phyloP scores from a whole-genome alignment of 2,888 invertebrate genomes.

The Drosophila merina region DNA sequence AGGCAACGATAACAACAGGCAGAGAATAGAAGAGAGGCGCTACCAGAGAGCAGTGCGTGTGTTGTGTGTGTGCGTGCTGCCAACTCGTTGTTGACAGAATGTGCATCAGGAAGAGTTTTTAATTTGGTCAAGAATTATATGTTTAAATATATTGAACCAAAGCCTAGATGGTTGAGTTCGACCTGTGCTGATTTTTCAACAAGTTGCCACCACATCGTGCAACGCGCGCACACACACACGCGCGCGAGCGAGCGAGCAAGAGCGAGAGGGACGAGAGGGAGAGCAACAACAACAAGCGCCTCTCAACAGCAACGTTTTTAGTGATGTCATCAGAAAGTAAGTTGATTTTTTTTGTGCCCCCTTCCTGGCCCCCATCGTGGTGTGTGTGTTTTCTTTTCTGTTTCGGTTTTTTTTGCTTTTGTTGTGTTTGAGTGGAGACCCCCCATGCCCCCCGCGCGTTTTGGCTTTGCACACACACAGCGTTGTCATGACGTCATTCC shows the following conservation, averaged over 20 bases:
- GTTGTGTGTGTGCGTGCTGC: slow-evolving; percentile 70
- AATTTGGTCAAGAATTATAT: neutral
- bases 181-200: slow-evolving; percentile 59
- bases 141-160: neutral
- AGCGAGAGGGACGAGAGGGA: slow-evolving; percentile 34
- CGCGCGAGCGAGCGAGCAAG: slow-evolving; percentile 32
- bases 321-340: slow-evolving; percentile 80
- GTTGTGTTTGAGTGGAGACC: slow-evolving; percentile 3
- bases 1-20: slow-evolving; percentile 63
- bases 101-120: neutral
- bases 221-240: slow-evolving; percentile 54
- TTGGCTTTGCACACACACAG: slow-evolving; percentile 48
- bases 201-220: slow-evolving; percentile 77
- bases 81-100: slow-evolving; percentile 41
- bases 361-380: slow-evolving; percentile 2
- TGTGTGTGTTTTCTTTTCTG: slow-evolving; percentile 18
- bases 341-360: slow-evolving; percentile 53
- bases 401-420: slow-evolving; percentile 19
- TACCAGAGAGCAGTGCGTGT: slow-evolving; percentile 46
- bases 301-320: slow-evolving; percentile 69
- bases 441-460: slow-evolving; percentile 1
- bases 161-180: neutral
- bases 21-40: slow-evolving; percentile 16
- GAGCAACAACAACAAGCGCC: slow-evolving; percentile 54
- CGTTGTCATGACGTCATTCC: slow-evolving; percentile 80